phyloP scores from a whole-genome alignment of 23 tunicate genomes.

The Phallusia fumigata region DNA sequence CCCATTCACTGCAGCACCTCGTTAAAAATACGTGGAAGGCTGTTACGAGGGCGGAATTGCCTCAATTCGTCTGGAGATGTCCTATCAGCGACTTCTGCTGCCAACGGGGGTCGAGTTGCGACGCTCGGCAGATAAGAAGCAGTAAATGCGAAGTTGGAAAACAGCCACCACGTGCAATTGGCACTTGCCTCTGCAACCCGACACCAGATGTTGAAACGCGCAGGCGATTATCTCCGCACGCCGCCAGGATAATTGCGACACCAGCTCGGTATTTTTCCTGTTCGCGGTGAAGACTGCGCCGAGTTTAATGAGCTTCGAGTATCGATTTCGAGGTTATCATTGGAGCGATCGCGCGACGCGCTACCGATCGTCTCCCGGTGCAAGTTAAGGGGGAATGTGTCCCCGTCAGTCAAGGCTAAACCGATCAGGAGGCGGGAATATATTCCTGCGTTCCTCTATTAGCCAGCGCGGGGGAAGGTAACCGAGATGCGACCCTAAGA shows the following conservation, averaged over 20 bases:
- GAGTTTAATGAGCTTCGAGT: conserved; percentile 4
- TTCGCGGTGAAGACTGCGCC: neutral
- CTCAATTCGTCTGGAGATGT: too few species aligned
- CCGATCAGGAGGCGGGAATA: neutral
- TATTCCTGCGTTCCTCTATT: neutral
- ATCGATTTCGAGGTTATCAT: neutral
- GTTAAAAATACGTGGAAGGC: too few species aligned
- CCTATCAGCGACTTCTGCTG: too few species aligned
- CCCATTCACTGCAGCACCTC: too few species aligned
- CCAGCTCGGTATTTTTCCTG: neutral
- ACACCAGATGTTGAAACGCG: neutral
- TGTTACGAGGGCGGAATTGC: too few species aligned
- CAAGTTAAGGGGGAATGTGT: too few species aligned
- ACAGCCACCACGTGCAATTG: neutral
- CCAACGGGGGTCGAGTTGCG: neutral
- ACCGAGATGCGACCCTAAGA: conserved; percentile 2
- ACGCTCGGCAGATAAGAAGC: neutral
- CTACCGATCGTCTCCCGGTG: neutral
- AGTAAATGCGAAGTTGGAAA: neutral
- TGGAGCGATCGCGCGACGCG: neutral
- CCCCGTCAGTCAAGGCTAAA: neutral
- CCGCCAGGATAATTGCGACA: neutral
- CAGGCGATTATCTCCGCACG: neutral
- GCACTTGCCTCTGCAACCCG: neutral
- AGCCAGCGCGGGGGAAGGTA: neutral